Base-by-base conservation (phyloP, 2,797 vertebrate species). In the Cheirogaleus major region DNA sequence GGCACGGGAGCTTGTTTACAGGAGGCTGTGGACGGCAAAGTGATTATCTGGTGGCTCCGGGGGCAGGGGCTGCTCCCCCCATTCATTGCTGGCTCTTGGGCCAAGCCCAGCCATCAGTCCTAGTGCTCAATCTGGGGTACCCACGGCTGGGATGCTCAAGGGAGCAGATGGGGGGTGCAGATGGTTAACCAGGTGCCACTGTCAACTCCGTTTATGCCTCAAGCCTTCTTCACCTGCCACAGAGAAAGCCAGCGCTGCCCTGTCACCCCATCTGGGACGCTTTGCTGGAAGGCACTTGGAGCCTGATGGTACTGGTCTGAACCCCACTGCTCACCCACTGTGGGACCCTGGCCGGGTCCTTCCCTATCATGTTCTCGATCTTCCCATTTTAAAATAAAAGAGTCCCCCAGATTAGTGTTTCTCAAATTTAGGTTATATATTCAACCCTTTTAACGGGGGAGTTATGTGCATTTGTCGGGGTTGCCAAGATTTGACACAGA, bases 1-100 rank as follows among this genome's bases (percentile, higher is more conserved):
- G 87, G 97, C 91, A 93, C 85, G 84, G 65, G 59, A 69, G 97
- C 96, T 96, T 97, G 97, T 97, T 98, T 96, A 95, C 87, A 45
- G 91, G 87, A 95, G 87, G 65, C 83, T n/a, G 61, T 12, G 94
- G 91, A 83, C 87, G 52, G 67, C 1, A 10, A 27, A 79, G 87
- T 25, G 27, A 92, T 92, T 76, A 91, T 96, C 93, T 97, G 94
- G 87, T 93, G 95, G 96, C 92, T 96, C 81, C 69, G 0, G 79
- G 94, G 78, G 38, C 76, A 23, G 75, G 17, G 48, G 35, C 59
- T 45, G 10, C 72, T 30, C 9, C 43, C n/a, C 32, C 43, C 22
- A n/a, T 22, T 10, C 81, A 12, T 63, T 89, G 35, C 48, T 67
- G 50, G 67, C 22, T 84, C 89, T 67, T 12, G 35, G 86, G 80